Evolutionary conservation across 2,113 vertebrate genomes (phyloP).

Genomic region (Apteryx mantelli): DNA sequence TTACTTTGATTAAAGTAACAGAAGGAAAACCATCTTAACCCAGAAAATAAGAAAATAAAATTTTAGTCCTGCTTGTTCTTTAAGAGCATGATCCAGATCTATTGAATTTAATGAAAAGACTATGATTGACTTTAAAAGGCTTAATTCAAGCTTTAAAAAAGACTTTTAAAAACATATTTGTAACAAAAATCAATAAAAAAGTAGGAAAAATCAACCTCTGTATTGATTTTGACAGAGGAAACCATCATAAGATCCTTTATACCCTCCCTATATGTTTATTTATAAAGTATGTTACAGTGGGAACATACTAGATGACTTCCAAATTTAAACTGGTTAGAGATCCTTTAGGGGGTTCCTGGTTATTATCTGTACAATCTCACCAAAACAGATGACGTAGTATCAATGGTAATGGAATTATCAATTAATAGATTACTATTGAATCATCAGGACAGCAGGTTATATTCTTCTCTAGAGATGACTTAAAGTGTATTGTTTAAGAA

Average conservation of each 20-base stretch:
- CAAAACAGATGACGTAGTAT: slow-evolving; percentile 66
- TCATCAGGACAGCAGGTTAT: slow-evolving; percentile 51
- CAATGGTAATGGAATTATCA: slow-evolving; percentile 75
- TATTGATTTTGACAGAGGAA: background rate
- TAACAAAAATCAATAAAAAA: background rate
- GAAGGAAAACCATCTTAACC: background rate
- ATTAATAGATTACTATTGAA: slow-evolving; percentile 74
- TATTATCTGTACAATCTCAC: slow-evolving; percentile 32
- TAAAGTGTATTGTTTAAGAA: slow-evolving; percentile 51
- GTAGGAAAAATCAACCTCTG: background rate
- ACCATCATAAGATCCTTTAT: background rate
- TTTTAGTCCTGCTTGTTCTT: background rate
- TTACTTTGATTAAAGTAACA: background rate
- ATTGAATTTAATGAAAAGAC: background rate
- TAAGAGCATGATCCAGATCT: background rate
- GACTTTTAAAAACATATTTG: background rate
- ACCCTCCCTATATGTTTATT: background rate
- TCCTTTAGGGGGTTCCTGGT: slow-evolving; percentile 18
- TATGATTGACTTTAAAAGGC: background rate
- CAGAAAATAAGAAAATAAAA: background rate
- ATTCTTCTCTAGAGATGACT: slow-evolving; percentile 51
- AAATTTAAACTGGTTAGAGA: slow-evolving; percentile 57
- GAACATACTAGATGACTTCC: slow-evolving; percentile 4
- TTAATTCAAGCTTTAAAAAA: background rate
- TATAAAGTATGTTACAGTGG: background rate